A percentile compares a stretch with the other conserved stretches of the same genome.
Evolutionary conservation across 2,797 vertebrate genomes (phyloP).

Genomic region (Bucorvus abyssinicus): DNA sequence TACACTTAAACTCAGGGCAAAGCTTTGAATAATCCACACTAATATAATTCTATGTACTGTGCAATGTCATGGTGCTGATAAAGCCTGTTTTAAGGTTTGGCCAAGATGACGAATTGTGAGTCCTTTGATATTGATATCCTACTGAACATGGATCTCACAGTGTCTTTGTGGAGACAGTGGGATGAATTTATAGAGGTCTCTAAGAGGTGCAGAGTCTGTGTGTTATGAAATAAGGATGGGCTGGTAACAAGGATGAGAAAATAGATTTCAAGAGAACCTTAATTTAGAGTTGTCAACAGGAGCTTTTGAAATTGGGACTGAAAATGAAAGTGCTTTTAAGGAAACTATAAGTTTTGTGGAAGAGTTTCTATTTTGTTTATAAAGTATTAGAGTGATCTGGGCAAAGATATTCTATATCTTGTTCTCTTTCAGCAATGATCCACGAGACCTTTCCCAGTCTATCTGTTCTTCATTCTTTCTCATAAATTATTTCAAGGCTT

Average conservation of each 20-base stretch:
- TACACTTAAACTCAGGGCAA: not conserved
- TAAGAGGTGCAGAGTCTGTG: not conserved
- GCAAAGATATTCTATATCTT: not conserved
- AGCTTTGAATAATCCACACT: not conserved
- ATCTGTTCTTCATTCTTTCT: not conserved
- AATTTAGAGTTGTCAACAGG: not conserved
- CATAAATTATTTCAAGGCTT: not conserved
- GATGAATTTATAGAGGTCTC: not conserved
- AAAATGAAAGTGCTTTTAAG: not conserved
- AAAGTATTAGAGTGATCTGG: not conserved
- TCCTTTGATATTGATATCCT: not conserved
- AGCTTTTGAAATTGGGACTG: not conserved
- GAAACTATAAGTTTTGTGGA: not conserved
- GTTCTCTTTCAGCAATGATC: not conserved
- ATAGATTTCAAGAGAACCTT: not conserved
- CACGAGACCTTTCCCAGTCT: not conserved
- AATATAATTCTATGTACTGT: not conserved
- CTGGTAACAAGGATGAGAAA: not conserved
- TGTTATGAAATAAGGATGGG: not conserved
- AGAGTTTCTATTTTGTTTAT: not conserved
- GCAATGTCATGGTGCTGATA: not conserved
- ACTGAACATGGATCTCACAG: not conserved
- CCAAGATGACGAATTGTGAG: not conserved
- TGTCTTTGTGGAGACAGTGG: not conserved
- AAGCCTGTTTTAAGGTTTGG: not conserved